A percentile compares a stretch with the other conserved stretches of the same genome.
phyloP scores from a whole-genome alignment of 2,888 invertebrate genomes.

The Drosophila subsilvestris region DNA sequence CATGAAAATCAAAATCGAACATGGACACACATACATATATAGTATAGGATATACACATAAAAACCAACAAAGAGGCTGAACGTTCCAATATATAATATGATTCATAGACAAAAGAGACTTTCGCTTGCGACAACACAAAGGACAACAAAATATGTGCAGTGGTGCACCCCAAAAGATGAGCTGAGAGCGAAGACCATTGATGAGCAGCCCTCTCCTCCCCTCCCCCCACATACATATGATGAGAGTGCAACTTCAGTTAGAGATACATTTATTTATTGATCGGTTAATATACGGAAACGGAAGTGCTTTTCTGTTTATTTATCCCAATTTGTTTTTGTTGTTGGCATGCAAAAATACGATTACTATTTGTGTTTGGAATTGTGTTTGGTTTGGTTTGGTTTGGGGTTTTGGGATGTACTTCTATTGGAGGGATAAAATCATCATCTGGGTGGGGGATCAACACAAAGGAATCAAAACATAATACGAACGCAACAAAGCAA shows the following conservation, averaged over 20 bases:
- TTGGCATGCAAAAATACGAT: neutral
- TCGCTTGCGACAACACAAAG: slow-evolving; percentile 33
- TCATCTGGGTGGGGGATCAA: slow-evolving; percentile 23
- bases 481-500: slow-evolving; percentile 49
- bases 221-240: slow-evolving; percentile 3
- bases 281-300: slow-evolving; percentile 29
- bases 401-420: slow-evolving; percentile 8
- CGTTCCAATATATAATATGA: slow-evolving; percentile 40
- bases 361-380: neutral
- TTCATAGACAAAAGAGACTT: slow-evolving; percentile 25
- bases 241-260: slow-evolving; percentile 34
- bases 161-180: slow-evolving; percentile 29
- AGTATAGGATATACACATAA: slow-evolving; percentile 22
- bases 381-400: slow-evolving; percentile 13
- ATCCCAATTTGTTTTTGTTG: neutral
- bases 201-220: neutral
- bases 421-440: slow-evolving; percentile 10
- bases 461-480: slow-evolving; percentile 18
- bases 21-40: slow-evolving; percentile 44
- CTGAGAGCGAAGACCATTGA: slow-evolving; percentile 4
- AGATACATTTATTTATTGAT: slow-evolving; percentile 22
- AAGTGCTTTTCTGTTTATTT: slow-evolving; percentile 33
- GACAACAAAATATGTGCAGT: slow-evolving; percentile 12
- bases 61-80: slow-evolving; percentile 40
- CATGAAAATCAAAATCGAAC: slow-evolving; percentile 54